Conservation (phyloP, 2,113 vertebrate species). For the Eublepharis macularius region DNA sequence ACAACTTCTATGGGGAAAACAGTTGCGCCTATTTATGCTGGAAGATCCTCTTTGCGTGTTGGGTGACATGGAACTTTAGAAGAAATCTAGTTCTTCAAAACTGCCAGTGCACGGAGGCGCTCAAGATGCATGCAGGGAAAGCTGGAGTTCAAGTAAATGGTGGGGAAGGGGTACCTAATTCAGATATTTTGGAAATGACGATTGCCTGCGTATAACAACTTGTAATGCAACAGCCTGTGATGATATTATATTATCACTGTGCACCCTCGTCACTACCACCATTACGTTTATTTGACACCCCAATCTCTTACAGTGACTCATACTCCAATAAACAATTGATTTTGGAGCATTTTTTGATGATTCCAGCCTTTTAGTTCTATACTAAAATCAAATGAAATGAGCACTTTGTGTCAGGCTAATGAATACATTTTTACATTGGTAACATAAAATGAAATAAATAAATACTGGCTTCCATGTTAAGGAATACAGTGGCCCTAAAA, state of each 20-base stretch:
- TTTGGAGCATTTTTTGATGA: neutral
- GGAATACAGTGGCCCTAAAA: neutral
- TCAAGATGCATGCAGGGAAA: neutral
- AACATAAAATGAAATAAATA: neutral
- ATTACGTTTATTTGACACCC: fast-evolving
- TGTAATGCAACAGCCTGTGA: neutral
- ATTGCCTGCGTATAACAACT: neutral
- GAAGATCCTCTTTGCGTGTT: neutral
- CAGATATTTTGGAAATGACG: neutral
- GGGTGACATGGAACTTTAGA: neutral
- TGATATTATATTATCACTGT: neutral
- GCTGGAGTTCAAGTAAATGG: neutral
- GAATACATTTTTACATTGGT: neutral
- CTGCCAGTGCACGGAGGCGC: neutral
- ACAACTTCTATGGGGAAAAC: fast-evolving
- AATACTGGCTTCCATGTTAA: neutral
- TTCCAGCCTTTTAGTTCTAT: neutral
- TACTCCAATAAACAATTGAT: neutral
- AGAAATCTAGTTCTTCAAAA: constrained; percentile 6
- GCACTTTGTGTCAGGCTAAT: neutral
- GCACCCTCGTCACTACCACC: fast-evolving
- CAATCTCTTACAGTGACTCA: neutral
- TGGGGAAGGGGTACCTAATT: neutral
- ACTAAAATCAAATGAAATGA: neutral
- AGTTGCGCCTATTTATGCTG: neutral